A percentile compares a stretch with the other conserved stretches of the same genome.
These are phyloP conservation scores for Nothura maculosa DNA, from an alignment of 2,797 vertebrate genomes.

Conservation along the genomic window DNA sequence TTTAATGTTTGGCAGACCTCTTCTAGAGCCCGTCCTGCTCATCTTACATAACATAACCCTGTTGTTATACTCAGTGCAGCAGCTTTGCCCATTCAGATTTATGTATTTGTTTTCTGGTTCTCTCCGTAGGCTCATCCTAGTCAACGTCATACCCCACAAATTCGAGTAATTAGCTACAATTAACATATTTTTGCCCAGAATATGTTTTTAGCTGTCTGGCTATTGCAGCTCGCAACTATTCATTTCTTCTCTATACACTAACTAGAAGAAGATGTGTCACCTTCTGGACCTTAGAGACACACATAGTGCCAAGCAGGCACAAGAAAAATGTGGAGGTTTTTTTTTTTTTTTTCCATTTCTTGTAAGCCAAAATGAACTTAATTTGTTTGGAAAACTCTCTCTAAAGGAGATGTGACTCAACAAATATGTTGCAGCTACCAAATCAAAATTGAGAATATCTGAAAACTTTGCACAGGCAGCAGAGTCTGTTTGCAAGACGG, in stretches of 20 bases:
- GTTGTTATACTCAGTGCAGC: rapidly evolving
- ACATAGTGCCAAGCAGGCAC: not conserved
- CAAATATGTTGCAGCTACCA: not conserved
- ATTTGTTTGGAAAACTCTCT: not conserved
- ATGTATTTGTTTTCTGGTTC: not conserved
- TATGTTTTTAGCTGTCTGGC: not conserved
- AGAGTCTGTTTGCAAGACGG: not conserved
- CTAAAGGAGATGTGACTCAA: constrained; percentile 16
- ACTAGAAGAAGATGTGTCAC: constrained; percentile 13
- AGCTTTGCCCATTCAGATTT: not conserved
- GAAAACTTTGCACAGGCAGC: not conserved
- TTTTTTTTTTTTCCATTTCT: constrained; percentile 14
- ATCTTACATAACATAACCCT: not conserved
- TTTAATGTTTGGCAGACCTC: not conserved
- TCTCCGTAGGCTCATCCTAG: not conserved
- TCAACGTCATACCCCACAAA: not conserved
- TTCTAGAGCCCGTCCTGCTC: not conserved
- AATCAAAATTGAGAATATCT: not conserved
- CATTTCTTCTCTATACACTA: not conserved
- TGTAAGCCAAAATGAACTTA: not conserved
- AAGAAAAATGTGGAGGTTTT: not conserved
- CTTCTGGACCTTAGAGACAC: not conserved
- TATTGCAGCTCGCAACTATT: not conserved
- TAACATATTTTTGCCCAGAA: not conserved
- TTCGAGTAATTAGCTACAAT: not conserved